phyloP scores from a whole-genome alignment of 2,888 invertebrate genomes.

The Watsonalla binaria region DNA sequence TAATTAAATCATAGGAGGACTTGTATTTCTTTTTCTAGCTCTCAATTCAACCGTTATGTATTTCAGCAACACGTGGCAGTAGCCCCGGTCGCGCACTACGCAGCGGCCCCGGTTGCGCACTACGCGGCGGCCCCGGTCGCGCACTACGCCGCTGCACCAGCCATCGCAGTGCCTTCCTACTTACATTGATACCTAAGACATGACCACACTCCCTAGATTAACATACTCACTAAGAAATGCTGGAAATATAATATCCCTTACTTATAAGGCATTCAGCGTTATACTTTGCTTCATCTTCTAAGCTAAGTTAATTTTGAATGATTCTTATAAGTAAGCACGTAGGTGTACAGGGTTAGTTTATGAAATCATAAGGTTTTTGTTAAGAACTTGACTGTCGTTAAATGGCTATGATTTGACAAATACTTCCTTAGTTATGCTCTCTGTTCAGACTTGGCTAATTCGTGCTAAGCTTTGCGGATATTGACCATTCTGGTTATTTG shows the following conservation, averaged over 20 bases:
- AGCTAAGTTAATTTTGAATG: neutral
- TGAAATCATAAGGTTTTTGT: slow-evolving; percentile 3
- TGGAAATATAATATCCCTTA: neutral
- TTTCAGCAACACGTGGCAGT: slow-evolving; percentile 30
- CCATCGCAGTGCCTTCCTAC: slow-evolving; percentile 29
- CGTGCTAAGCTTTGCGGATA: slow-evolving; percentile 19
- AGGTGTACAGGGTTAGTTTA: neutral
- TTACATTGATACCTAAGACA: slow-evolving; percentile 18
- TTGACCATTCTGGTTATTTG: slow-evolving; percentile 24
- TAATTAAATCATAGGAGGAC: too few relatives aligned
- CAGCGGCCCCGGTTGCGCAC: slow-evolving; percentile 35
- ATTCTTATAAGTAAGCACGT: too few relatives aligned
- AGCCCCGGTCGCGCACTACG: slow-evolving; percentile 58
- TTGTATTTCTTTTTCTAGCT: neutral
- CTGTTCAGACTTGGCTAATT: neutral
- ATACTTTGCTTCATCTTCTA: slow-evolving; percentile 10
- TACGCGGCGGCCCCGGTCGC: slow-evolving; percentile 11
- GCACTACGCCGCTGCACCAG: slow-evolving; percentile 24
- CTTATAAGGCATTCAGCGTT: too few relatives aligned
- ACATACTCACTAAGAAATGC: neutral
- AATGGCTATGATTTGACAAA: neutral
- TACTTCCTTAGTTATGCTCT: neutral
- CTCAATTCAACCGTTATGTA: slow-evolving; percentile 12
- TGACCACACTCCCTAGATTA: neutral
- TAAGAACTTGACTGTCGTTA: slow-evolving; percentile 1